These are phyloP conservation scores for Artibeus lituratus DNA, from an alignment of 2,797 vertebrate species.

Conservation along the genomic window DNA sequence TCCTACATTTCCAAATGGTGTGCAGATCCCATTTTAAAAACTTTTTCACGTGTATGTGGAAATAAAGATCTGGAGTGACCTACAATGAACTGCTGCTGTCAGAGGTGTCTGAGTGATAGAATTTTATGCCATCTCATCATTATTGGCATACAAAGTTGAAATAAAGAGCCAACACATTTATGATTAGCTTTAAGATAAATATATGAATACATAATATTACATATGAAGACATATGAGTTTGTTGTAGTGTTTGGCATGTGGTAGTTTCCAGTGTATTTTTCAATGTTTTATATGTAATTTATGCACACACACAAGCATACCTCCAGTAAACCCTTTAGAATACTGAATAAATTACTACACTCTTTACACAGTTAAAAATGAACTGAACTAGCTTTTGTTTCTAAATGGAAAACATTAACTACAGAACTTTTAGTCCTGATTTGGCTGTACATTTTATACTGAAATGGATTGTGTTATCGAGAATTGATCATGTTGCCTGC, in stretches of 20 bases:
- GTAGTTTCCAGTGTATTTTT: background rate
- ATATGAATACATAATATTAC: background rate
- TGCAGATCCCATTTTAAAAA: background rate
- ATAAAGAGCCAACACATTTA: background rate
- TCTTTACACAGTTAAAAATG: background rate
- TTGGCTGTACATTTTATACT: constrained; percentile 18
- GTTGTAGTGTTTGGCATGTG: background rate
- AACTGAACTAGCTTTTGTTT: background rate
- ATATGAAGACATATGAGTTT: background rate
- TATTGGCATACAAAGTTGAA: background rate
- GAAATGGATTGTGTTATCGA: constrained; percentile 73
- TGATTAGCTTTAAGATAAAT: background rate
- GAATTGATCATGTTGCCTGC: constrained; percentile 69
- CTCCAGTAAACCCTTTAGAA: background rate
- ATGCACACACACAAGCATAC: background rate
- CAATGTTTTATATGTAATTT: background rate
- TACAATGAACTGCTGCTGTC: background rate
- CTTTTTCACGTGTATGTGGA: background rate
- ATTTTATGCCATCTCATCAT: background rate
- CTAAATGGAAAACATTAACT: background rate
- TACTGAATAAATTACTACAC: background rate
- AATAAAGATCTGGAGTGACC: background rate
- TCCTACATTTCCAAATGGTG: background rate
- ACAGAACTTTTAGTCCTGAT: background rate
- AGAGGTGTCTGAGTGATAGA: background rate